Evolutionary conservation across 2,797 vertebrate species (phyloP).

Genomic region (Ammospiza maritima): DNA sequence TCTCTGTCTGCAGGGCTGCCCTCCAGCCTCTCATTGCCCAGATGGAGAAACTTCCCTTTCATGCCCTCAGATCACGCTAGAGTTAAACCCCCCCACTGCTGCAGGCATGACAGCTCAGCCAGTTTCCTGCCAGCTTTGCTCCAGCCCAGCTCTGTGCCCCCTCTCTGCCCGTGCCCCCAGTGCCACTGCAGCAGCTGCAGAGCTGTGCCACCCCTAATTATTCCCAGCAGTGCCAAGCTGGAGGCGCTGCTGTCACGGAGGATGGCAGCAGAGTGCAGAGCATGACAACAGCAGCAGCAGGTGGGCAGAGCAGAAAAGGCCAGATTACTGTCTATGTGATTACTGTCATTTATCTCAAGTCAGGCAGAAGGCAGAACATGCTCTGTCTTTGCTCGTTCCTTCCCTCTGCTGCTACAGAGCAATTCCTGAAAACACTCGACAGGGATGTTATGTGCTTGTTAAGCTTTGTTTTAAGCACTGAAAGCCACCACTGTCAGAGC

Average conservation of each 20-base stretch:
- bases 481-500: background rate
- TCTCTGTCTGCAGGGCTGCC: background rate
- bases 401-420: background rate
- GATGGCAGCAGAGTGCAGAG: slow-evolving; percentile 67
- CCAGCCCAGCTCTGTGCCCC: background rate
- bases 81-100: background rate
- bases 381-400: slow-evolving; percentile 15
- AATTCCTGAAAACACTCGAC: background rate
- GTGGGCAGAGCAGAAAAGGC: slow-evolving; percentile 76
- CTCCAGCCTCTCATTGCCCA: background rate
- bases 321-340: slow-evolving; percentile 68
- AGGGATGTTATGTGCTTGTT: background rate
- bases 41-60: background rate
- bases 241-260: slow-evolving; percentile 60
- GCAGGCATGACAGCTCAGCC: slow-evolving; percentile 47
- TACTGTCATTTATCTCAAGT: slow-evolving; percentile 72
- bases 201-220: slow-evolving; percentile 62
- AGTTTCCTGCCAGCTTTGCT: background rate
- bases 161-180: background rate
- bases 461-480: slow-evolving; percentile 16
- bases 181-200: slow-evolving; percentile 52
- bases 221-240: slow-evolving; percentile 52
- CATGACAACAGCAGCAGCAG: slow-evolving; percentile 76
- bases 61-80: background rate
- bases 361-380: slow-evolving; percentile 45